These are phyloP conservation scores for Ammodramus savannarum DNA, from an alignment of 2,113 vertebrate species.

Conservation along the genomic window DNA sequence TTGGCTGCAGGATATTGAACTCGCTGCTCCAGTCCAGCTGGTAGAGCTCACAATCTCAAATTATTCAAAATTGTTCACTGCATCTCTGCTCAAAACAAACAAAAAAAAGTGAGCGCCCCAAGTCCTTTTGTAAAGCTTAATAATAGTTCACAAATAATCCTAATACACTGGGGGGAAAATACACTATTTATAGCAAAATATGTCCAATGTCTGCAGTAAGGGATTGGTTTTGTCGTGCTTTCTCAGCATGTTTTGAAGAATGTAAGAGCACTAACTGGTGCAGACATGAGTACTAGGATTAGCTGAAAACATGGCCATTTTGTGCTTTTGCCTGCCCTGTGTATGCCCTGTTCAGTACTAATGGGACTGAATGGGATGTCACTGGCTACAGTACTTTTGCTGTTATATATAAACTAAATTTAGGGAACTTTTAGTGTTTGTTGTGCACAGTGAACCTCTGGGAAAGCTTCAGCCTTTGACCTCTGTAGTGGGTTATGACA, in stretches of 20 bases:
- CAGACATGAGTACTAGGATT: neutral
- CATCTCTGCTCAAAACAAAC: neutral
- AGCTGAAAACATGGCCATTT: neutral
- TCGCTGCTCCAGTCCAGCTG: neutral
- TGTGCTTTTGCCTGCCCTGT: neutral
- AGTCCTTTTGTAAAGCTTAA: neutral
- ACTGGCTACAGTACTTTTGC: neutral
- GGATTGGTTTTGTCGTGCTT: neutral
- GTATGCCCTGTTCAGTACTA: neutral
- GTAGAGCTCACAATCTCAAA: neutral
- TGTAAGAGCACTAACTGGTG: neutral
- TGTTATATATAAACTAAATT: constrained; percentile 47
- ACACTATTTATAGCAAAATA: neutral
- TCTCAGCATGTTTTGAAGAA: neutral
- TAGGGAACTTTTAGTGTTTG: constrained; percentile 60
- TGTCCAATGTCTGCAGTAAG: neutral
- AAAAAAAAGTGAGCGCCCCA: neutral
- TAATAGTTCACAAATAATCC: neutral
- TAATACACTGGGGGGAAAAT: neutral
- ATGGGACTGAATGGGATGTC: neutral
- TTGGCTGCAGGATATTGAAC: neutral
- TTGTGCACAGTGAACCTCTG: constrained; percentile 67
- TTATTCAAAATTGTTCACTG: neutral
- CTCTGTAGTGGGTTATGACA: constrained; percentile 57
- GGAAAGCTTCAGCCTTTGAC: constrained; percentile 77